Evolutionary conservation across 2,888 invertebrate genomes (phyloP), one percentile per base, ranked within the genome.

Genomic region (Cephus sareptanus): DNA sequence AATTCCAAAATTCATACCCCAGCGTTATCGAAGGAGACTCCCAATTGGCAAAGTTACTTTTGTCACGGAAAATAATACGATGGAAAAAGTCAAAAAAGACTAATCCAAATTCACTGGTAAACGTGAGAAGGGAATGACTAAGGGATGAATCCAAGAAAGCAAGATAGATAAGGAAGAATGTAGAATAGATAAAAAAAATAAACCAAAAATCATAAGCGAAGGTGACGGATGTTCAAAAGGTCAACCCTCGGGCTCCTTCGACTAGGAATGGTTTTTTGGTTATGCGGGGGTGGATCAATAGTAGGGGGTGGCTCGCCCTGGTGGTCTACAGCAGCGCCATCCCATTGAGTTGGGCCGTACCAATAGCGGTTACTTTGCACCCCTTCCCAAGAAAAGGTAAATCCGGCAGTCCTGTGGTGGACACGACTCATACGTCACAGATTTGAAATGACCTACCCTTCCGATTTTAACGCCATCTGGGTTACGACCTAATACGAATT

Each of bases 201-300:
- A 56, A 23, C 1, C 2, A 56, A 23, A 56, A 9, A 56, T 56
- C 40, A 23, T 23, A 56, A 56, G 40, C 2, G 0, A 6, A 23
- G 0, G 40, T 4, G 40, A 56, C 23, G 23, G 6, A 2, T 23
- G 40, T 56, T 56, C 23, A 78, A 75, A 76, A 35, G 35, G 74
- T 78, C 76, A 80, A 71, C 74, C 77, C 69, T 75, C 23, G 33
- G 75, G 76, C 79, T 75, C 34, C 76, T 73, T 79, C 78, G 75
- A 40, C 77, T 74, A 31, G 73, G 74, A 35, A 68, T 78, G 70
- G 68, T 79, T 81, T 79, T 82, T 79, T 77, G 80, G 81, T 74
- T 76, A 79, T 76, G 79, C 80, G 74, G 81, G 83, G 80, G 78
- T 83, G 83, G 86, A 87, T 87, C 87, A 87, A 87, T 87, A 87